Conservation (phyloP, 2,888 invertebrate genomes). For the Orthosia incerta region DNA sequence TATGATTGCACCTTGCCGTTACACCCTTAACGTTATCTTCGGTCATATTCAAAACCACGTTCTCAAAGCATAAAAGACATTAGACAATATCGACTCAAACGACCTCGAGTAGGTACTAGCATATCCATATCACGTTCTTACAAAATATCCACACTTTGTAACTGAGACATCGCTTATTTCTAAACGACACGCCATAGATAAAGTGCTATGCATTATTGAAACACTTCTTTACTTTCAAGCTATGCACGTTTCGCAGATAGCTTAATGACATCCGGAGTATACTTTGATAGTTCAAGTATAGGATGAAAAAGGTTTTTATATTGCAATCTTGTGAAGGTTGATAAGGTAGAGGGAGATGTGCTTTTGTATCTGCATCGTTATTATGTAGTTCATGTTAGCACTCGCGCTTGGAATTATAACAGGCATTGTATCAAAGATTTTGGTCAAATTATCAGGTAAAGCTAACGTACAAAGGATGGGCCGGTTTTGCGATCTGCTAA, state of each 20-base stretch:
- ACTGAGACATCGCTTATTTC: constrained; percentile 48
- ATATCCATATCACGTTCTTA: constrained; percentile 29
- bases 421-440: too few relatives aligned
- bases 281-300: constrained; percentile 46
- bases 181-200: constrained; percentile 49
- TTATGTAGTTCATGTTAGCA: too few relatives aligned
- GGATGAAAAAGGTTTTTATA: constrained; percentile 17
- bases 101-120: neutral
- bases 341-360: neutral
- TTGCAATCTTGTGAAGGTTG: constrained; percentile 1
- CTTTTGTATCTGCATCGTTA: neutral
- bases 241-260: constrained; percentile 43
- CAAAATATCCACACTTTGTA: constrained; percentile 38
- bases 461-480: too few relatives aligned
- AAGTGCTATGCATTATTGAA: constrained; percentile 56
- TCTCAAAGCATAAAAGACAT: neutral
- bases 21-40: too few relatives aligned
- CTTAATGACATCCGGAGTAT: constrained; percentile 40
- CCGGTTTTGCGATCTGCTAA: too few relatives aligned
- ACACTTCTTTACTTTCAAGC: constrained; percentile 47
- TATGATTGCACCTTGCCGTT: too few relatives aligned
- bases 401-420: too few relatives aligned
- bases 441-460: too few relatives aligned
- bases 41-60: neutral
- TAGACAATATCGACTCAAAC: neutral